A percentile compares a stretch with the other conserved stretches of the same genome.
These are phyloP conservation scores for Sander vitreus DNA, from an alignment of 2,113 vertebrate genomes.

Conservation along the genomic window DNA sequence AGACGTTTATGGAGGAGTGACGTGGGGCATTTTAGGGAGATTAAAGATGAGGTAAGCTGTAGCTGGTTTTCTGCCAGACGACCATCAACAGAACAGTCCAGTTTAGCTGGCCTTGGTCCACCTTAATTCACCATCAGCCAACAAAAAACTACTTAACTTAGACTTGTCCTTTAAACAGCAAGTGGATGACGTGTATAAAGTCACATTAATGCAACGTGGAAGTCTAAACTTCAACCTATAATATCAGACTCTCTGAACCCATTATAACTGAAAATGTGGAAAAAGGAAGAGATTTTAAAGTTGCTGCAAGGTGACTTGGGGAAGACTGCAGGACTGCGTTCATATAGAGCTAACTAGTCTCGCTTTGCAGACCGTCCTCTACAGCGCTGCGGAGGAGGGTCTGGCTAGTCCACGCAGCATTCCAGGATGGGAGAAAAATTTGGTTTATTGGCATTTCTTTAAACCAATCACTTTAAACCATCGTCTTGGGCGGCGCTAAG, in stretches of 20 bases:
- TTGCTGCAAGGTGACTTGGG: background rate
- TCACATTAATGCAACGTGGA: background rate
- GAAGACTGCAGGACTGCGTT: background rate
- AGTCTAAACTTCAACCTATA: background rate
- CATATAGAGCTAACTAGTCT: background rate
- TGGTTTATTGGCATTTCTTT: too few species aligned
- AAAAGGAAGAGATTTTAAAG: background rate
- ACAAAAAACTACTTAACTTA: constrained; percentile 9
- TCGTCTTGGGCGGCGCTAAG: too few species aligned
- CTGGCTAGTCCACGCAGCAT: too few species aligned
- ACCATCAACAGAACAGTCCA: background rate
- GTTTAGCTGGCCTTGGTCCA: constrained; percentile 1
- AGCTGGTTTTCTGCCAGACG: constrained; percentile 16
- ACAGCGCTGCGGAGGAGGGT: too few species aligned
- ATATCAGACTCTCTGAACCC: background rate
- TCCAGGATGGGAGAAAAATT: too few species aligned
- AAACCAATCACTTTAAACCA: too few species aligned
- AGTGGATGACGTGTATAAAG: background rate
- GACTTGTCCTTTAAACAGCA: constrained; percentile 6
- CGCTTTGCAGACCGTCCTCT: too few species aligned
- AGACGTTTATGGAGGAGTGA: background rate
- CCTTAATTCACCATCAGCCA: constrained; percentile 10
- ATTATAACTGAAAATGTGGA: background rate
- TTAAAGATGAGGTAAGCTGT: background rate
- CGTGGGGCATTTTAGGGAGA: background rate